Evolutionary conservation across 2,888 invertebrate species (phyloP), one percentile per base, ranked within the genome.

Genomic region (Dorcus parallelipipedus): DNA sequence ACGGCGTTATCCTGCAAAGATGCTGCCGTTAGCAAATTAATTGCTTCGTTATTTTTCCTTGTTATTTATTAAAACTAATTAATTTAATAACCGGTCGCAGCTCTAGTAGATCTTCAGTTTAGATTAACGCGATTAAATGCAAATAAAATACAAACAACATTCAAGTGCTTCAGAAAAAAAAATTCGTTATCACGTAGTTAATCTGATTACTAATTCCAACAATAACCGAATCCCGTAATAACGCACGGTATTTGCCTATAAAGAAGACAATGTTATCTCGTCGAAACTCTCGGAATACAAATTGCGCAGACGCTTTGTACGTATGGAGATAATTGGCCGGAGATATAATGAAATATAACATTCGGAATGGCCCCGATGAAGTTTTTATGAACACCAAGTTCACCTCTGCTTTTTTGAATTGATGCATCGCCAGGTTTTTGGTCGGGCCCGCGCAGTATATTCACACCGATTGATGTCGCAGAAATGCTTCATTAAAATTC

Each of bases 241-340:
- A 47, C 40, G 57, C 61, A 58, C 65, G 53, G 49, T 50, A 49
- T 60, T 66, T 63, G 63, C 61, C 50, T 43, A 33, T 33, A 33
- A 43, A 51, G 63, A 64, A 68, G 65, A 70, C 68, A 70, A 70
- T 70, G 68, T 68, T 69, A 69, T 69, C 69, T 65, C 50, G 45
- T 33, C 38, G 49, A 50, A 40, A 38, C 51, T 56, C 20, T 42
- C 39, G 49, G 56, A 49, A 66, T 65, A 70, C 69, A 70, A 69
- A 70, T 69, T 69, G 67, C 64, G 60, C 62, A 65, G 65, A 65
- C 54, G 60, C 62, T 63, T 65, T 65, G 65, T 64, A 60, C 51
- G 26, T 33, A 33, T 33, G 38, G 54, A 61, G 64, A 68, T 68
- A 68, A 68, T 68, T 68, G 67, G 64, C 43, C 52, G 26, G 59